Evolutionary conservation across 2,888 invertebrate species (phyloP), one percentile per base, ranked within the genome.

Genomic region (Drosophila ezoana): DNA sequence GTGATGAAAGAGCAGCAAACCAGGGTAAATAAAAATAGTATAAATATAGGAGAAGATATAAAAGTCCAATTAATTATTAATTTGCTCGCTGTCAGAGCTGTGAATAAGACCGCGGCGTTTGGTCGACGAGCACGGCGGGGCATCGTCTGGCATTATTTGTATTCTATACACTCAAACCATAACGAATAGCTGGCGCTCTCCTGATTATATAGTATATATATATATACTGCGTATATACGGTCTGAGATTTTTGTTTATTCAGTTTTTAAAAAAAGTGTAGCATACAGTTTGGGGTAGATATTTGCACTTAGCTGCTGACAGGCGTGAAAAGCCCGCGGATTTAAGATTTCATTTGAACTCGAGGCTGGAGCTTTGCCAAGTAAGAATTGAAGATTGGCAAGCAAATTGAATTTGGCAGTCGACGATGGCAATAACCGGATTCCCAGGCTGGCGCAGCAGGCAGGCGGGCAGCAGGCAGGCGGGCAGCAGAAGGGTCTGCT

Each of bases 1-100:
- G 8, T 28, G 28, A 2, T 28, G 28, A 8, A 28, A 23, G 20
- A 37, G 11, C 49, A 49, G 35, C 13, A 32, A 28, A 9, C 28
- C 8, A 10, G 10, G n/a, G 14, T 41, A 48, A 52, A 47, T 11
- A 18, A 23, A 32, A 35, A 9, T 11, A n/a, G 13, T 20, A 8
- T 1, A 28, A 63, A 18, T 35, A 3, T n/a, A 35, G 48, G 33
- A 11, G 11, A 28, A 11, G 16, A 33, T 63, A 62, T 44, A 62
- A 54, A 70, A 81, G 70, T 70, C 58, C 60, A 81, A 81, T 75
- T 85, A 81, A 71, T 81, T 52, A 81, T 79, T 81, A 66, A 85
- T 79, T 80, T 81, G 57, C 48, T 35, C 38, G 62, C 63, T 61
- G 75, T 70, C 78, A 63, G 63, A 53, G 54, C 45, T 35, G 43